Evolutionary conservation across 2,113 vertebrate genomes (phyloP), one percentile per base, ranked within the genome.

Genomic region (Vulpes lagopus): DNA sequence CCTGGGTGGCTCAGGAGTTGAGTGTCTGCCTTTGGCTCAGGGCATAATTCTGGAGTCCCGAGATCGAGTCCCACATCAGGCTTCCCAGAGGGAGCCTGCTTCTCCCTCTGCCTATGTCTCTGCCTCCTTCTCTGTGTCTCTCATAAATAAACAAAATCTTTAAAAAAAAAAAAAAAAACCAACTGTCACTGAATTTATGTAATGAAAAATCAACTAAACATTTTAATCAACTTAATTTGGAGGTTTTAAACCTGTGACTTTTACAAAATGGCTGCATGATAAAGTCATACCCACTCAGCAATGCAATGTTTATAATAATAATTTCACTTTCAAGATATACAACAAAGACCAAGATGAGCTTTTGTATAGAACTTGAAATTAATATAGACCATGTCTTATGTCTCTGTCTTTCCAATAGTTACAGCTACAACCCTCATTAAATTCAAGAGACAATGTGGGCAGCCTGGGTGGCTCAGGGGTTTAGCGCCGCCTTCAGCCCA

Each of bases 151-250:
- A 8, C 7, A 43, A 43, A 43, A 43, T 43, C 43, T 43, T 43
- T 43, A 7, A 7, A 43, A 43, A 43, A 43, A 96, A 7, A 7
- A 43, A 43, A 43, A 43, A 96, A 59, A 59, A 89, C 15, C 80
- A 92, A 95, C 74, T 83, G 17, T 92, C 65, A 90, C 6, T 89
- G 35, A 76, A 89, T 71, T 92, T 73, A 94, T 85, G 25, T 95
- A 96, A 90, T 79, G 14, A 79, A 86, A 86, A 86, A 90, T 64
- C 43, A 86, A 81, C 57, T 95, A 76, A 97, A 67, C 25, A 87
- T 90, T 87, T 95, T 85, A 59, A 88, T 80, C 94, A 78, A 80
- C 23, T 43, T 78, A 55, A 73, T 51, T 43, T 91, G 20, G n/a
- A 92, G 38, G 87, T 57, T 69, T 92, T 32, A 80, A 94, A 67